Percentiles rank a stretch among this genome's conserved stretches.
Conservation (phyloP, 2,797 vertebrate genomes). For the Aulostomus chinensis region DNA sequence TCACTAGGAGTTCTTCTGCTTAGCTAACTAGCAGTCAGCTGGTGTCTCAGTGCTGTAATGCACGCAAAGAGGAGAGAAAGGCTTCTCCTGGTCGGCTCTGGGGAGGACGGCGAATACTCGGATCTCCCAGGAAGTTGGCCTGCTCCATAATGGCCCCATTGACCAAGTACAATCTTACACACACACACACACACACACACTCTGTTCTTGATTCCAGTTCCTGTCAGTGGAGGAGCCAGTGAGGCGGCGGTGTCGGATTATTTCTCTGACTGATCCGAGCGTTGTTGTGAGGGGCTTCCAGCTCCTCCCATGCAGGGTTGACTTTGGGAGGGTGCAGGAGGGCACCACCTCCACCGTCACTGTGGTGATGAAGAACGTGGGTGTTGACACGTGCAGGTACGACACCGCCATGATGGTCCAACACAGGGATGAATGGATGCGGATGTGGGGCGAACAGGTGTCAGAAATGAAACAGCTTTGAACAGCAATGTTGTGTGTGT, state of each 20-base stretch:
- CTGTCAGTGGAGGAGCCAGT: slow-evolving; percentile 76
- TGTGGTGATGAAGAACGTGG: slow-evolving; percentile 85
- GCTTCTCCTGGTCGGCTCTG: no score
- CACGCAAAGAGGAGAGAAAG: no score
- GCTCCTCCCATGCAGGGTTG: slow-evolving; percentile 79
- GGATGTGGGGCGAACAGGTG: background rate
- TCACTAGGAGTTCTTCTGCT: no score
- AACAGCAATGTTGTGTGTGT: background rate
- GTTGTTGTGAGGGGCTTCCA: slow-evolving; percentile 73
- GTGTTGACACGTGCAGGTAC: slow-evolving; percentile 88
- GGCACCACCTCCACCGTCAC: slow-evolving; percentile 75
- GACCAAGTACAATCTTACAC: no score
- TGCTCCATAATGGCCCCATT: no score
- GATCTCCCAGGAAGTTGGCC: no score
- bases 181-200: background rate
- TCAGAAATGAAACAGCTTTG: background rate
- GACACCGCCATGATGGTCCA: background rate
- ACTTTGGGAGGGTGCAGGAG: slow-evolving; percentile 83
- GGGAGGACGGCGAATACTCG: no score
- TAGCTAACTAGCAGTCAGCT: no score
- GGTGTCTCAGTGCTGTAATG: no score
- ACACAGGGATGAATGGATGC: background rate
- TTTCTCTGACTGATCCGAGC: slow-evolving; percentile 64
- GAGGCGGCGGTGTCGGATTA: slow-evolving; percentile 78
- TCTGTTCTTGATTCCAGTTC: slow-evolving; percentile 44